Conservation (phyloP, 2,888 invertebrate genomes). For the Hipparchia semele region DNA sequence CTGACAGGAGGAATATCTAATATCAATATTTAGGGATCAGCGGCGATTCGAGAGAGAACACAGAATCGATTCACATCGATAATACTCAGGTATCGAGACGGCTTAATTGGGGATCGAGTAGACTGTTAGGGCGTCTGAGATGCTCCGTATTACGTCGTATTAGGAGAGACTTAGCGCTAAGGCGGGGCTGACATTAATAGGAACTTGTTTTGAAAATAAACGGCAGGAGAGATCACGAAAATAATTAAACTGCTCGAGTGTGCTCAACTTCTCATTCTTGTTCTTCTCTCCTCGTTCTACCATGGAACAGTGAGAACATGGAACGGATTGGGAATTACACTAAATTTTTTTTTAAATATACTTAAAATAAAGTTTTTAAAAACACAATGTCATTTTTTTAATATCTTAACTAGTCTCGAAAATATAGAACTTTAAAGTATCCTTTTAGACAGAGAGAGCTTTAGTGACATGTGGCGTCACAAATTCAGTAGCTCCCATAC, state of each 20-base stretch:
- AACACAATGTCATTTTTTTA: no score
- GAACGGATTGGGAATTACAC: no score
- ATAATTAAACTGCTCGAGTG: not conserved
- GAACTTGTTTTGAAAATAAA: constrained; percentile 14
- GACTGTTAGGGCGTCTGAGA: constrained; percentile 25
- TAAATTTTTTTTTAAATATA: not conserved
- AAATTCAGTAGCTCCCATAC: no score
- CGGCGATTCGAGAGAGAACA: constrained; percentile 54
- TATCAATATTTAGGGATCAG: constrained; percentile 68
- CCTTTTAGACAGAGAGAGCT: no score
- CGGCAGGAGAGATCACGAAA: not conserved
- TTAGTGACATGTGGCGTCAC: no score
- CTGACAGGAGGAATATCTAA: constrained; percentile 34
- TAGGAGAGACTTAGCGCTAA: constrained; percentile 18
- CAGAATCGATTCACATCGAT: constrained; percentile 31
- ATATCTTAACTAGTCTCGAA: no score
- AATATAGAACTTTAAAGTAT: no score
- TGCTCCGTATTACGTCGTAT: constrained; percentile 20
- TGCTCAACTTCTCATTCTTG: not conserved
- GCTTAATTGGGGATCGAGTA: constrained; percentile 53
- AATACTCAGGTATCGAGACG: constrained; percentile 33
- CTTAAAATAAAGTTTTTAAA: no score
- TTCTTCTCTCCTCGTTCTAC: no score
- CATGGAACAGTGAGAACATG: no score
- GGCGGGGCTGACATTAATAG: constrained; percentile 5